A percentile compares a stretch with the other conserved stretches of the same genome.
These are phyloP conservation scores for Apoda limacodes DNA, from an alignment of 2,888 invertebrate genomes.

Conservation along the genomic window DNA sequence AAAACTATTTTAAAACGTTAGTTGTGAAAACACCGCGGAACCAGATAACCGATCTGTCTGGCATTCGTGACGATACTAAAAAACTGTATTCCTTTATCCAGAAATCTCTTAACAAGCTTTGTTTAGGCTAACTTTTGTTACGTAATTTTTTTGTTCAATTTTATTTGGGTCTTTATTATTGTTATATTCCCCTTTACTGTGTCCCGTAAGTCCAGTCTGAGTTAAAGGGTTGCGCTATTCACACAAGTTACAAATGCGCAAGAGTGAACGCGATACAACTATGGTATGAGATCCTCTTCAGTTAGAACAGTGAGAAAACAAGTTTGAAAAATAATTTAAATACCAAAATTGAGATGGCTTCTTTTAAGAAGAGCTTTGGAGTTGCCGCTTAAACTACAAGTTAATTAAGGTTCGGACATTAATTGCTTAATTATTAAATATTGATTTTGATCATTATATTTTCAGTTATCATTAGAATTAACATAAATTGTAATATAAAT, in stretches of 20 bases:
- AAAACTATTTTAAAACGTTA: conserved; percentile 32
- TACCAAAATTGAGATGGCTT: conserved; percentile 68
- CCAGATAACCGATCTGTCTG: conserved; percentile 62
- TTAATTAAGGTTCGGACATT: conserved; percentile 68
- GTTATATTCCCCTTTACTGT: conserved; percentile 51
- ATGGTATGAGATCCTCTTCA: conserved; percentile 36
- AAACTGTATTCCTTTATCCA: conserved; percentile 67
- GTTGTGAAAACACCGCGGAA: conserved; percentile 40
- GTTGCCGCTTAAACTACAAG: conserved; percentile 56
- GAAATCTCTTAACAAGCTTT: conserved; percentile 68
- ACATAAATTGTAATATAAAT: no score
- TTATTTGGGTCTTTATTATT: conserved; percentile 40
- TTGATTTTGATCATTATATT: conserved; percentile 61
- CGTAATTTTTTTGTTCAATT: conserved; percentile 60
- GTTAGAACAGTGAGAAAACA: conserved; percentile 51
- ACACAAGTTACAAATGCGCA: conserved; percentile 39
- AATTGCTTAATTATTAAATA: no score
- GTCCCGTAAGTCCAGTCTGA: conserved; percentile 23
- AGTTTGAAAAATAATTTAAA: conserved; percentile 68
- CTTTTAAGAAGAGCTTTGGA: conserved; percentile 54
- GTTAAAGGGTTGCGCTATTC: conserved; percentile 49
- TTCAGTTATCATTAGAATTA: no score
- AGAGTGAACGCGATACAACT: conserved; percentile 59
- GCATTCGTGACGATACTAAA: conserved; percentile 67
- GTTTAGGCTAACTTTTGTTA: conserved; percentile 69